phyloP scores from a whole-genome alignment of 2,113 vertebrate species.

The Caranx melampygus region DNA sequence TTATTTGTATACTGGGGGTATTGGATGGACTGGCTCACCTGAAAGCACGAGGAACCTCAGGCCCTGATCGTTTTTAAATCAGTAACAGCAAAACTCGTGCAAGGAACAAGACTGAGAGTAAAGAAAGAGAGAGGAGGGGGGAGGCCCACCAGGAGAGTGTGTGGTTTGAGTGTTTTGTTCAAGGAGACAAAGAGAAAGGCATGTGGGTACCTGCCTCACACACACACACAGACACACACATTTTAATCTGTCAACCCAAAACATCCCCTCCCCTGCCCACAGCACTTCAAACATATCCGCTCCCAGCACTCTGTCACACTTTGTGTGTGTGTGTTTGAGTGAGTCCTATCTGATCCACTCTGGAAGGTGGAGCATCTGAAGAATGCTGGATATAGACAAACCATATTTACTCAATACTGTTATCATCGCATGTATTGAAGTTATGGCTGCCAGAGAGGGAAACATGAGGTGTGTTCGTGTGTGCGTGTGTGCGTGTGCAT shows the following conservation, averaged over 20 bases:
- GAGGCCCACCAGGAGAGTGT: conserved; percentile 37
- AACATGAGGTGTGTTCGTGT: not conserved
- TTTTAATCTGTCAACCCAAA: conserved; percentile 45
- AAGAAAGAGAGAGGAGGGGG: not conserved
- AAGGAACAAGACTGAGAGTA: conserved; percentile 1
- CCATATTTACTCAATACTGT: conserved; percentile 52
- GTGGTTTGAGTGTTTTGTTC: conserved; percentile 42
- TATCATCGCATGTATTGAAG: conserved; percentile 28
- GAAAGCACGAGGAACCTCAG: not conserved
- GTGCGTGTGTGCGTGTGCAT: not conserved
- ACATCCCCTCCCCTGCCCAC: conserved; percentile 54
- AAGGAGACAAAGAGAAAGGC: conserved; percentile 56
- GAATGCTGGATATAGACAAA: conserved; percentile 51
- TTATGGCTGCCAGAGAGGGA: conserved; percentile 15
- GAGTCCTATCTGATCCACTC: conserved; percentile 35
- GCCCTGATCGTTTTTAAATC: not conserved
- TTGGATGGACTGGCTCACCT: not conserved
- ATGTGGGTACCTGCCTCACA: conserved; percentile 59
- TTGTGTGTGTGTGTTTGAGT: conserved; percentile 35
- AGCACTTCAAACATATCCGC: conserved; percentile 58
- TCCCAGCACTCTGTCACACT: conserved; percentile 18
- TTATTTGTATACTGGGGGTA: not conserved
- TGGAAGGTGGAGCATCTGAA: conserved; percentile 9
- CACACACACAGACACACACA: conserved; percentile 23
- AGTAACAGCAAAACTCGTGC: not conserved